Conservation (phyloP, 1,140 invertebrate genomes). For the Coelopa frigida region DNA sequence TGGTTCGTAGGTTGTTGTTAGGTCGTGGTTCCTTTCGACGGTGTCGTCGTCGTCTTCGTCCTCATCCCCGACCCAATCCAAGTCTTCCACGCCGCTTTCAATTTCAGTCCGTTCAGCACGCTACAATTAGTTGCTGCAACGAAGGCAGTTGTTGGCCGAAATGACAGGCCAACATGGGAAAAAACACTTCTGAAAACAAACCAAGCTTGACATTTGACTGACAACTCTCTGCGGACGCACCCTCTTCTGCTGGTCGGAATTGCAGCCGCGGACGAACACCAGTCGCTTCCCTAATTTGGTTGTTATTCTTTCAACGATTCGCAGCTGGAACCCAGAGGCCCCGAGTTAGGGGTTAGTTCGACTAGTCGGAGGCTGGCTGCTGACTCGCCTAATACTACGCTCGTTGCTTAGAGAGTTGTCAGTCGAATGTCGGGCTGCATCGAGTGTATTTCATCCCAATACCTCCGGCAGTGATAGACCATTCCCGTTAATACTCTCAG, state of each 20-base stretch:
- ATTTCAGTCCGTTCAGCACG: conserved; percentile 13
- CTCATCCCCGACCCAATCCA: background rate
- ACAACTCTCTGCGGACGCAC: conserved; percentile 11
- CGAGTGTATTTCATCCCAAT: no score
- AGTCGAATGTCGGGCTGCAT: no score
- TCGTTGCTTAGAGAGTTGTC: no score
- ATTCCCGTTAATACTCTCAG: no score
- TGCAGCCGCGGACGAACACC: background rate
- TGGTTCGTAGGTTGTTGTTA: background rate
- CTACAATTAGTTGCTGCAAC: conserved; percentile 14
- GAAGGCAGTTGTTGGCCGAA: conserved; percentile 8
- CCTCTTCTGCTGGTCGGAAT: background rate
- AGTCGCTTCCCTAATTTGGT: background rate
- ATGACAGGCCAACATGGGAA: conserved; percentile 16
- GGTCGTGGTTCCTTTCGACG: background rate
- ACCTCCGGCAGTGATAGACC: no score
- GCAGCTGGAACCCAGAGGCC: background rate
- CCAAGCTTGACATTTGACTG: conserved; percentile 16
- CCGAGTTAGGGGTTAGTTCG: conserved; percentile 3
- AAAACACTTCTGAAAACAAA: conserved; percentile 20
- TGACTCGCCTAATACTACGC: no score
- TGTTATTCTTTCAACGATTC: background rate
- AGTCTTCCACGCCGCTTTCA: conserved; percentile 5
- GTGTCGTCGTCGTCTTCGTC: conserved; percentile 1
- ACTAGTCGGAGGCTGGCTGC: no score